phyloP scores from a whole-genome alignment of 2,113 vertebrate species.

The Chloebia gouldiae region DNA sequence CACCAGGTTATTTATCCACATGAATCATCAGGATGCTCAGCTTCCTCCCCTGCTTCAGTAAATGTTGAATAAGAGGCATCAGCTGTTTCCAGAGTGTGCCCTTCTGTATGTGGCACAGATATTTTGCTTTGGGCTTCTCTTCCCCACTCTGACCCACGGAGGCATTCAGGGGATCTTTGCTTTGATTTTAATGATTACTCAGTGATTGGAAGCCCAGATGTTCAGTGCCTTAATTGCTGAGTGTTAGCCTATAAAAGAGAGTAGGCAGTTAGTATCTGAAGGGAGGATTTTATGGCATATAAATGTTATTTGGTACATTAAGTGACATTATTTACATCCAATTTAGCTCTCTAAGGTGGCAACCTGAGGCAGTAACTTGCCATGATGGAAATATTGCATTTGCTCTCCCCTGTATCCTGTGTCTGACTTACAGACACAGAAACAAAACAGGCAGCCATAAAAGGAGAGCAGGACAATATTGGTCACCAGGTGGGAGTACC shows the following conservation, averaged over 20 bases:
- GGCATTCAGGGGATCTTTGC: slow-evolving; percentile 26
- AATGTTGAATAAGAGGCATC: slow-evolving; percentile 60
- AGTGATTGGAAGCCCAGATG: slow-evolving; percentile 32
- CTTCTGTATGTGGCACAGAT: slow-evolving; percentile 18
- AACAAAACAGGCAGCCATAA: background rate
- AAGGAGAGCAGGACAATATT: background rate
- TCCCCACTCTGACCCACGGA: slow-evolving; percentile 27
- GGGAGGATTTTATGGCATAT: slow-evolving; percentile 36
- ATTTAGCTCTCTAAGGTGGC: slow-evolving; percentile 16
- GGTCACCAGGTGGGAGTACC: background rate
- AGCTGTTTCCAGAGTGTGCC: slow-evolving; percentile 44
- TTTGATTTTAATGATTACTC: slow-evolving; percentile 54
- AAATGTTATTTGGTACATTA: slow-evolving; percentile 48
- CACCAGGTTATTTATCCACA: slow-evolving; percentile 50
- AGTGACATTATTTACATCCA: slow-evolving; percentile 50
- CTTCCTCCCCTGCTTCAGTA: slow-evolving; percentile 32
- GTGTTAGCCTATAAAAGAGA: slow-evolving; percentile 27
- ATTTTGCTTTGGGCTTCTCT: slow-evolving; percentile 51
- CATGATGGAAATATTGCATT: background rate
- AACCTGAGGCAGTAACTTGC: background rate
- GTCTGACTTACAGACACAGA: background rate
- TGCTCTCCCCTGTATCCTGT: background rate
- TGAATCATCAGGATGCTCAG: slow-evolving; percentile 36
- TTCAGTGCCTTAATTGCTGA: slow-evolving; percentile 52
- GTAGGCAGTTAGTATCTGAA: slow-evolving; percentile 34